Evolutionary conservation across 1,140 invertebrate genomes (phyloP).

Genomic region (Saccostrea echinata): DNA sequence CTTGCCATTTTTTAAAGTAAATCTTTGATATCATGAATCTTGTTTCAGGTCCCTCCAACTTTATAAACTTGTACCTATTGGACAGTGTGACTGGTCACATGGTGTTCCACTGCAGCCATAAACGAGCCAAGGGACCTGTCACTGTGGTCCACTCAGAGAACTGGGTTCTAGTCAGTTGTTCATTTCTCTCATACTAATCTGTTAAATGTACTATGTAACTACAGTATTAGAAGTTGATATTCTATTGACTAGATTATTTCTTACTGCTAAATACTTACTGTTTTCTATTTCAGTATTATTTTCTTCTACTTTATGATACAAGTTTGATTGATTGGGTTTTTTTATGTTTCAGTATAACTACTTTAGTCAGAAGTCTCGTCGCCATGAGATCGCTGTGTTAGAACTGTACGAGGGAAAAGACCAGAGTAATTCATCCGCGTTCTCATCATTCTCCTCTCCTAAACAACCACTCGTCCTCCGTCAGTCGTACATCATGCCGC

Average conservation of each 20-base stretch:
- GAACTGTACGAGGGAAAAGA: constrained; percentile 96
- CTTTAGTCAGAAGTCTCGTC: constrained; percentile 94
- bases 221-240: too few relatives aligned
- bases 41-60: constrained; percentile 79
- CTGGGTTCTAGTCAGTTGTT: constrained; percentile 87
- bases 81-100: constrained; percentile 92
- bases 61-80: constrained; percentile 90
- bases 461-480: constrained; percentile 88
- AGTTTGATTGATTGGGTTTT: too few relatives aligned
- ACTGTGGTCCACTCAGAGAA: constrained; percentile 98
- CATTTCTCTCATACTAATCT: too few relatives aligned
- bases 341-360: constrained; percentile 87
- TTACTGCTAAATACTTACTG: too few relatives aligned
- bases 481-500: constrained; percentile 94
- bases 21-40: too few relatives aligned
- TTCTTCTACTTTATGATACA: too few relatives aligned
- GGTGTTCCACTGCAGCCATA: constrained; percentile 84
- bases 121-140: constrained; percentile 89
- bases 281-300: too few relatives aligned
- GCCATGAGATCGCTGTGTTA: constrained; percentile 94
- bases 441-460: constrained; percentile 84
- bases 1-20: too few relatives aligned
- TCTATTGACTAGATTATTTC: too few relatives aligned
- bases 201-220: too few relatives aligned
- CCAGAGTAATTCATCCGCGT: constrained; percentile 89